Evolutionary conservation across 2,888 invertebrate species (phyloP).

Genomic region (Aspidiotus destructor): DNA sequence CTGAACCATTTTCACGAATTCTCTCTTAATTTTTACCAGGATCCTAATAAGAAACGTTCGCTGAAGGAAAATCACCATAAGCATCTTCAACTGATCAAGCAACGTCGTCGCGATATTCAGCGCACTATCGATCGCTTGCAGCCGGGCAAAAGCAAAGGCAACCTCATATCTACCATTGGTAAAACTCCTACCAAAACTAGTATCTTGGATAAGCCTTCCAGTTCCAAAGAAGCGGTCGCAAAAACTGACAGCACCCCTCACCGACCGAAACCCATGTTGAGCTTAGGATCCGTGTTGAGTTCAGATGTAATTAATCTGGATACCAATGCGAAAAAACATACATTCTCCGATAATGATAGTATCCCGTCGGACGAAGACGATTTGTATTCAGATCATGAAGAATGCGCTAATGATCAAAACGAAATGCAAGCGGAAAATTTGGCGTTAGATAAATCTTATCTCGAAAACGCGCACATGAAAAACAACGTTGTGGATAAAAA

Average conservation of each 20-base stretch:
- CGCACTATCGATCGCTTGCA: constrained; percentile 74
- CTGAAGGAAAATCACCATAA: constrained; percentile 36
- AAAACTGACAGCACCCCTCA: constrained; percentile 28
- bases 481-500: constrained; percentile 36
- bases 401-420: constrained; percentile 36
- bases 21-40: background rate
- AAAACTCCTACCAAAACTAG: constrained; percentile 40
- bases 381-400: constrained; percentile 37
- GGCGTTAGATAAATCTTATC: constrained; percentile 16
- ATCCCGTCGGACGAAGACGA: constrained; percentile 37
- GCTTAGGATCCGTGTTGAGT: constrained; percentile 71
- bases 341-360: constrained; percentile 48
- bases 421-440: constrained; percentile 25
- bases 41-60: constrained; percentile 19
- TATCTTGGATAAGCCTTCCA: constrained; percentile 36
- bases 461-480: background rate
- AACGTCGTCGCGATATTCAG: constrained; percentile 60
- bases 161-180: constrained; percentile 56
- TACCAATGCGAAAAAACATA: constrained; percentile 47
- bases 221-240: constrained; percentile 23
- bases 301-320: constrained; percentile 55
- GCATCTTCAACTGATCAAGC: constrained; percentile 40
- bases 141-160: constrained; percentile 80
- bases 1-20: background rate
- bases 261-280: constrained; percentile 67